Evolutionary conservation across 92 coral and sea anemone species (phyloP), one percentile per base, ranked within the genome.

Genomic region (Palythoa caribaeorum): DNA sequence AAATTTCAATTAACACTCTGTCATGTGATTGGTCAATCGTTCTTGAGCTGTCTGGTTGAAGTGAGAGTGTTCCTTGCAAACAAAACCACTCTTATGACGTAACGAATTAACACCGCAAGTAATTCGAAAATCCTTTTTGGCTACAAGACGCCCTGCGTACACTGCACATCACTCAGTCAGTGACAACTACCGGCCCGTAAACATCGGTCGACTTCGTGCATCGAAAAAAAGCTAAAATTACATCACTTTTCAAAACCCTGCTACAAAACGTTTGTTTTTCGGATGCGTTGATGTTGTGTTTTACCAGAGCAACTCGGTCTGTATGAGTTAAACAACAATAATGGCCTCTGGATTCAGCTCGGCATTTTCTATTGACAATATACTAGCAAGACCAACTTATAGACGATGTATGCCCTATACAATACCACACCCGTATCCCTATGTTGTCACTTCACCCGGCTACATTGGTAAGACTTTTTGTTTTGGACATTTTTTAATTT

Each of bases 81-180:
- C 94, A 92, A 95, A 90, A 91, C 96, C 87, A 94, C 92, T 88
- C 90, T 89, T 85, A 83, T 94, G 95, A 94, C 97, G 99, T 92
- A 94, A 92, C 95, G 94, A 84, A 94, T 97, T 92, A 97, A 92
- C 96, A 96, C 99, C 91, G 95, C 85, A 90, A 95, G 98, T 97
- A 97, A 97, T 95, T 92, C 98, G 95, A 88, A 95, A 97, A 97
- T 97, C 99, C 99, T 90, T 97, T 96, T 95, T 93, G 93, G 96
- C 88, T 92, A 95, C 98, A 95, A 95, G 94, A 92, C 98, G 94
- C 88, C 80, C 89, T 89, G 96, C 94, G 85, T 88, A 95, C 92
- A 84, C 92, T 84, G 86, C 79, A 94, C 73, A 93, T 93, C 90
- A 89, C 94, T 86, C 98, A 95, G 93, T 95, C 87, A 90, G 93